These are phyloP conservation scores for Belgica antarctica DNA, from an alignment of 2,888 invertebrate genomes.

Conservation along the genomic window DNA sequence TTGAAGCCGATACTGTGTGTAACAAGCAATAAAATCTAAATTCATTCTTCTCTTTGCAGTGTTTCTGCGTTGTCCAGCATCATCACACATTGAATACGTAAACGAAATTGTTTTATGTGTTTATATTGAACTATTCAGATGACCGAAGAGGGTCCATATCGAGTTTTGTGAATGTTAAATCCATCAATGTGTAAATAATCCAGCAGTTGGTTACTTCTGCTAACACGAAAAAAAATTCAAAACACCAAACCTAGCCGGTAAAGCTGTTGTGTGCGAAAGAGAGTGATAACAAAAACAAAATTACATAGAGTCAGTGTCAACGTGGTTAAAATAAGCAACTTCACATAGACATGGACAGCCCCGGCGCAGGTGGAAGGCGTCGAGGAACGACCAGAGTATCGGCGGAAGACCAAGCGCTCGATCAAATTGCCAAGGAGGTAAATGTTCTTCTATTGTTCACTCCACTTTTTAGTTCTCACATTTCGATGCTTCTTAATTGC, in stretches of 20 bases:
- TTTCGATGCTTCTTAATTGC: background rate
- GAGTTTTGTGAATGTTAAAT: background rate
- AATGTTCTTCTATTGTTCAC: background rate
- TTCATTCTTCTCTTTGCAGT: no score
- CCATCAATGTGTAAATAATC: slow-evolving; percentile 2
- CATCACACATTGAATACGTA: background rate
- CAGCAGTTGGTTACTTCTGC: no score
- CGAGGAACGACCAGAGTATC: slow-evolving; percentile 81
- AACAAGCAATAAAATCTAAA: no score
- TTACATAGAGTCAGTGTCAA: background rate
- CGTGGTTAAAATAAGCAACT: background rate
- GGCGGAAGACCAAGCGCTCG: slow-evolving; percentile 96
- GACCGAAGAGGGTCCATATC: background rate
- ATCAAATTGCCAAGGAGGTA: slow-evolving; percentile 97
- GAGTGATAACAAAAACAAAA: background rate
- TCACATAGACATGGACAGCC: slow-evolving; percentile 51
- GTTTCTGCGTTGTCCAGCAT: no score
- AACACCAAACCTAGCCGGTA: no score
- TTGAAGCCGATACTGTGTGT: no score
- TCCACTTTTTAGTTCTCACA: background rate
- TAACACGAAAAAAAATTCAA: no score
- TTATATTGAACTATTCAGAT: background rate
- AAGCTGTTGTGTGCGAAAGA: no score
- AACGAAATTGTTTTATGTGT: background rate
- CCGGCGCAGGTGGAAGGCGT: slow-evolving; percentile 62